Percentiles rank a stretch among this genome's conserved stretches.
phyloP scores from a whole-genome alignment of 1,140 invertebrate genomes.

The Neocloeon triangulifer region DNA sequence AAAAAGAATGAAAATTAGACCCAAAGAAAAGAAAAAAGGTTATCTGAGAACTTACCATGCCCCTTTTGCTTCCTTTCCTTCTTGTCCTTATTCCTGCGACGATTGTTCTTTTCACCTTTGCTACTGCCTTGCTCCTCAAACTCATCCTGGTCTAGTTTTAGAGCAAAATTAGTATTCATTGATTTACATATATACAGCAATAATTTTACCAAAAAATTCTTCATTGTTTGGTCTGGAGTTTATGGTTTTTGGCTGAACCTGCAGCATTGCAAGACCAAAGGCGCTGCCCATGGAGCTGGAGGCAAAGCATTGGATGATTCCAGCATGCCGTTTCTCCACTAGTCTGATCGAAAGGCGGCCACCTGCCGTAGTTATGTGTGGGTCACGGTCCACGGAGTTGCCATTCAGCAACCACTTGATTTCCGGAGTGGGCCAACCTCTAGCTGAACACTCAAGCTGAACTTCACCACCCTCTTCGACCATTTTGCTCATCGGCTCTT shows the following conservation, averaged over 20 bases:
- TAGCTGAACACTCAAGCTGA: constrained; percentile 15
- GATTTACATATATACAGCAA: too few relatives aligned
- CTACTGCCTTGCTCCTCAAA: too few relatives aligned
- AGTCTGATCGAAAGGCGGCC: constrained; percentile 22
- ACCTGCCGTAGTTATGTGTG: constrained; percentile 21
- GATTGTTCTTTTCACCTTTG: too few relatives aligned
- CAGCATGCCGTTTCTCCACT: constrained; percentile 59
- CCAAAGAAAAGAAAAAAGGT: too few relatives aligned
- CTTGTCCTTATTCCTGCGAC: too few relatives aligned
- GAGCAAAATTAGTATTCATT: too few relatives aligned
- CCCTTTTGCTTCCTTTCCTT: too few relatives aligned
- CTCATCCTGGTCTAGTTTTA: too few relatives aligned
- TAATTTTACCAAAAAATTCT: too few relatives aligned
- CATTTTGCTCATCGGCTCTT: not conserved
- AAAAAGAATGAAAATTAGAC: too few relatives aligned
- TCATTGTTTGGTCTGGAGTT: too few relatives aligned
- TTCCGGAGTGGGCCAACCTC: constrained; percentile 42
- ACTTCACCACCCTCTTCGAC: too few relatives aligned
- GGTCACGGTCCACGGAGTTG: constrained; percentile 29
- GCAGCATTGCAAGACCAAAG: constrained; percentile 31
- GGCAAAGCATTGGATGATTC: constrained; percentile 74
- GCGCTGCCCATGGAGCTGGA: constrained; percentile 55
- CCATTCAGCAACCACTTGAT: constrained; percentile 73
- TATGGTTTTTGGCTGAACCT: constrained; percentile 53
- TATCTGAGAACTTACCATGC: constrained; percentile 13